Conservation (phyloP, 2,113 vertebrate species). For the Myxocyprinus asiaticus region DNA sequence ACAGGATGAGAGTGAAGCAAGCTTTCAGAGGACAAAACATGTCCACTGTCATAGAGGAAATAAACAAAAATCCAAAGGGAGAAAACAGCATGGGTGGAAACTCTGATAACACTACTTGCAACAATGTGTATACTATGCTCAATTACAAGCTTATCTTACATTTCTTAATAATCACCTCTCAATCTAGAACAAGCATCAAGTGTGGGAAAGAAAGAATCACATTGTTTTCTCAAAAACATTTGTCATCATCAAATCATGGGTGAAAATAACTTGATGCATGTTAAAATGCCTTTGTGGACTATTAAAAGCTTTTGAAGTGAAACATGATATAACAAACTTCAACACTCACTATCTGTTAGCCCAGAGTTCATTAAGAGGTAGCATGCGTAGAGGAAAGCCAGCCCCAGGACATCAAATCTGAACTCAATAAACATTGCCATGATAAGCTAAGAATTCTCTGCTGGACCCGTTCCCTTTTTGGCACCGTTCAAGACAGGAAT, state of each 20-base stretch:
- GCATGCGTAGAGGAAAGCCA: slow-evolving; percentile 50
- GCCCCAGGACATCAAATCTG: slow-evolving; percentile 59
- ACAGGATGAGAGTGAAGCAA: not conserved
- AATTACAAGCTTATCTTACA: slow-evolving; percentile 24
- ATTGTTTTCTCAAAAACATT: slow-evolving; percentile 17
- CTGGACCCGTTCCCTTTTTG: slow-evolving; percentile 45
- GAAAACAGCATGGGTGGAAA: not conserved
- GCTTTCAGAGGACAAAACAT: no score
- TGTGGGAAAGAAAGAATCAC: slow-evolving; percentile 28
- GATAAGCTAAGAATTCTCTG: slow-evolving; percentile 59
- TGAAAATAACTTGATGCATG: slow-evolving; percentile 34
- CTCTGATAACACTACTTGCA: slow-evolving; percentile 21
- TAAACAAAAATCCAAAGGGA: slow-evolving; percentile 13
- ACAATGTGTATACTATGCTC: not conserved
- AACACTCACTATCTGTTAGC: slow-evolving; percentile 51
- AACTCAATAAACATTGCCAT: slow-evolving; percentile 48
- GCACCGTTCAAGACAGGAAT: no score
- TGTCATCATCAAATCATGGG: slow-evolving; percentile 32
- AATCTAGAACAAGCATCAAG: slow-evolving; percentile 23
- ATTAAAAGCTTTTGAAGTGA: slow-evolving; percentile 23
- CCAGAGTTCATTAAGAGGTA: slow-evolving; percentile 38
- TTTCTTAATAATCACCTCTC: slow-evolving; percentile 17
- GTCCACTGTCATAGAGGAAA: not conserved
- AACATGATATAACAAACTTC: slow-evolving; percentile 47
- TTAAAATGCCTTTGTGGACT: slow-evolving; percentile 32